phyloP scores from a whole-genome alignment of 2,888 invertebrate genomes.

The Ashinkailepas kermadecensis region DNA sequence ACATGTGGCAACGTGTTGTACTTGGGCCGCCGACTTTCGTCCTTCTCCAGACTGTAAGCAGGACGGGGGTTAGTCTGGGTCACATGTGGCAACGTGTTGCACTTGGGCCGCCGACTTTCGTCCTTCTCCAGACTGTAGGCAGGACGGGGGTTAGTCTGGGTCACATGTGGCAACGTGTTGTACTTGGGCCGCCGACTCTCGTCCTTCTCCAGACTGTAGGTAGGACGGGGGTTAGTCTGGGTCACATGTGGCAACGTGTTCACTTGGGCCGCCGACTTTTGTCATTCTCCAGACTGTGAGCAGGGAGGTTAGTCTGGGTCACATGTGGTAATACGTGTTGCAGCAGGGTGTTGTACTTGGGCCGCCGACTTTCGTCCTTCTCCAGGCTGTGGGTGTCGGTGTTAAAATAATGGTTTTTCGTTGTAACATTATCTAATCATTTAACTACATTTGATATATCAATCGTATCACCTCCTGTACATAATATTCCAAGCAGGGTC shows the following conservation, averaged over 20 bases:
- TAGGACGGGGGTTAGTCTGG: slow-evolving; percentile 39
- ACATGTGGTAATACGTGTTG: slow-evolving; percentile 66
- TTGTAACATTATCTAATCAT: no score
- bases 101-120: slow-evolving; percentile 89
- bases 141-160: no score
- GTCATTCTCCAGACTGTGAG: slow-evolving; percentile 86
- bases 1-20: slow-evolving; percentile 87
- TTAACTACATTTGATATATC: no score
- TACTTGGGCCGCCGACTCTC: no score
- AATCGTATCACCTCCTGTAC: no score
- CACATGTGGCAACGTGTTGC: slow-evolving; percentile 84
- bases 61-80: no score
- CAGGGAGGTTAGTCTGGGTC: background rate
- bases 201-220: no score
- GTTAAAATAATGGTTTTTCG: no score
- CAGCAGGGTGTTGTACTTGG: slow-evolving; percentile 88
- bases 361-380: slow-evolving; percentile 89
- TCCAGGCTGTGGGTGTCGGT: slow-evolving; percentile 80
- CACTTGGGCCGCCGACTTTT: slow-evolving; percentile 93
- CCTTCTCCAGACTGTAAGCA: slow-evolving; percentile 77
- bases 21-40: slow-evolving; percentile 88
- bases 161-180: no score
- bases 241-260: slow-evolving; percentile 67
- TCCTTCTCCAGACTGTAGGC: slow-evolving; percentile 85
- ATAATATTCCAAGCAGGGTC: no score